Conservation (phyloP, 2,888 invertebrate genomes). For the Ormyrus labotus region DNA sequence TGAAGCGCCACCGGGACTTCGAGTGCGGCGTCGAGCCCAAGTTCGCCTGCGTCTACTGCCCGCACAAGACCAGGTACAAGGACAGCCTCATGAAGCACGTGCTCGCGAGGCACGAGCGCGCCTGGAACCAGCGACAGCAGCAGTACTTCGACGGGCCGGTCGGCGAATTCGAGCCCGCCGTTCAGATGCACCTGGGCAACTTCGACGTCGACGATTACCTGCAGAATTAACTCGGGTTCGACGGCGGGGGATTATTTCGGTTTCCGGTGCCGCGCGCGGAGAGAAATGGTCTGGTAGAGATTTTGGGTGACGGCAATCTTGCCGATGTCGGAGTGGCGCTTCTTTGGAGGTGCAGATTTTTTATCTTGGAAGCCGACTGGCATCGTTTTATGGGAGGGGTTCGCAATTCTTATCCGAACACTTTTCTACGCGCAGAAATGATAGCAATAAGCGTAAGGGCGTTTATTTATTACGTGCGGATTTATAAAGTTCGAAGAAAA, state of each 20-base stretch:
- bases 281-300: too few relatives aligned
- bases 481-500: too few relatives aligned
- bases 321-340: too few relatives aligned
- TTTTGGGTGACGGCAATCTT: too few relatives aligned
- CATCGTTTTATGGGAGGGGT: too few relatives aligned
- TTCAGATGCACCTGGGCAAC: constrained; percentile 8
- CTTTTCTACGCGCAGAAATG: too few relatives aligned
- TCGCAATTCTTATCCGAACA: too few relatives aligned
- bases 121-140: constrained; percentile 54
- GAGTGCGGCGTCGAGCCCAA: constrained; percentile 77
- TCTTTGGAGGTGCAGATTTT: too few relatives aligned
- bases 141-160: constrained; percentile 4
- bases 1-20: constrained; percentile 71
- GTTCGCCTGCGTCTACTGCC: constrained; percentile 75
- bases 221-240: neutral
- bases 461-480: too few relatives aligned
- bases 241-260: neutral
- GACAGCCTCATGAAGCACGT: constrained; percentile 72
- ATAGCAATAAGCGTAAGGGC: too few relatives aligned
- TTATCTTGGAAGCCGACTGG: too few relatives aligned
- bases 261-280: neutral
- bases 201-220: constrained; percentile 13
- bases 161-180: constrained; percentile 6
- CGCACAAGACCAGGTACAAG: constrained; percentile 73
- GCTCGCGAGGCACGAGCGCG: constrained; percentile 66